These are phyloP conservation scores for Schlechtendalia chinensis DNA, from an alignment of 1,140 invertebrate species.

Conservation along the genomic window DNA sequence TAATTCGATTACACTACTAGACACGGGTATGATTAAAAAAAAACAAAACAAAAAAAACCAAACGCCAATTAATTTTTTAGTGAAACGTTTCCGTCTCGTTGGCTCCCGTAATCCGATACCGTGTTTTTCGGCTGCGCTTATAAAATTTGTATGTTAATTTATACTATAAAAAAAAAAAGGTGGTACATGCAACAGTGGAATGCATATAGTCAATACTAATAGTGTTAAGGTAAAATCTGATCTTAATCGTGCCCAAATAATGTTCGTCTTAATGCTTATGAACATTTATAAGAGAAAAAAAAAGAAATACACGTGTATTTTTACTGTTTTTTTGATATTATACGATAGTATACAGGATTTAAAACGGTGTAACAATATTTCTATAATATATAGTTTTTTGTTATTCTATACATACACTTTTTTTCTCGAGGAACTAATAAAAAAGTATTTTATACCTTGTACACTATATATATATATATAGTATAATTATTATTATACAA, in stretches of 20 bases:
- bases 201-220: not conserved
- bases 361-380: too few species aligned
- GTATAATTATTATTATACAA: too few species aligned
- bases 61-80: constrained; percentile 23
- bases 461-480: too few species aligned
- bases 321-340: not conserved
- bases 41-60: not conserved
- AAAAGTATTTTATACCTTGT: too few species aligned
- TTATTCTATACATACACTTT: too few species aligned
- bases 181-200: constrained; percentile 4
- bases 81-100: constrained; percentile 26
- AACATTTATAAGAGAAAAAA: constrained; percentile 1
- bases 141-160: constrained; percentile 45
- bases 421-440: too few species aligned
- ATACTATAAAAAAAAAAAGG: constrained; percentile 15
- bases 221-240: constrained; percentile 23
- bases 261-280: constrained; percentile 25
- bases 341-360: not conserved
- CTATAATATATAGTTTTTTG: too few species aligned
- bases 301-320: constrained; percentile 10
- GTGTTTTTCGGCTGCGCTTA: constrained; percentile 39
- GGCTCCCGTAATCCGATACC: constrained; percentile 41
- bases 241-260: constrained; percentile 32
- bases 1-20: constrained; percentile 35
- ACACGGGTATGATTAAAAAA: constrained; percentile 4